Base-by-base conservation (phyloP, 2,797 vertebrate genomes). In the Galaxias olidus region DNA sequence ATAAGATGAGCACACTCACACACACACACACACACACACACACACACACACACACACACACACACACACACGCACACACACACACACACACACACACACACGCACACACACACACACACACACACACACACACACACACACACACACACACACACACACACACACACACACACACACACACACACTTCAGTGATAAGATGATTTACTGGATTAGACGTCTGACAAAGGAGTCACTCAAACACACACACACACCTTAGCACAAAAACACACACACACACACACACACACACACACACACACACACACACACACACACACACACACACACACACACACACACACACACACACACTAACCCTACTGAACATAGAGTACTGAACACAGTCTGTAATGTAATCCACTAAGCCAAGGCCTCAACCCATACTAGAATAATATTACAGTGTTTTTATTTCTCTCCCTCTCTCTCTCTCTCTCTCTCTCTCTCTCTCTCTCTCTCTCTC, bases 381-480 rank as follows among this genome's bases (percentile, higher is more conserved):
- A n/a, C n/a, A n/a, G n/a, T n/a, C n/a, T n/a, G n/a, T n/a, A n/a
- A n/a, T n/a, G n/a, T n/a, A n/a, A n/a, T n/a, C n/a, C n/a, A n/a
- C n/a, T n/a, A n/a, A n/a, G n/a, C n/a, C n/a, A n/a, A n/a, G n/a
- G n/a, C n/a, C n/a, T 30, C 30, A 30, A 30, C 2, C 30, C 2
- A 30, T 6, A 30, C 30, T 3, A 3, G 30, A 2, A 2, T 30
- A 6, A 30, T 42, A 13, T 41, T 58, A 68, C 58, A 9, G 12
- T 51, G 45, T 20, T 20, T 74, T 69, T 65, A 60, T 63, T 62
- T 65, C 69, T 69, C 71, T 69, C 59, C 14, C 17, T 59, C 50
- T 73, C 74, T 52, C 72, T 78, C 65, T 51, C 75, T 72, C 80
- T 71, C 80, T 30, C 53, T 60, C 71, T 72, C 72, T 69, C 79